Evolutionary conservation across 92 coral and sea anemone genomes (phyloP).

Genomic region (Actinernus sp.): DNA sequence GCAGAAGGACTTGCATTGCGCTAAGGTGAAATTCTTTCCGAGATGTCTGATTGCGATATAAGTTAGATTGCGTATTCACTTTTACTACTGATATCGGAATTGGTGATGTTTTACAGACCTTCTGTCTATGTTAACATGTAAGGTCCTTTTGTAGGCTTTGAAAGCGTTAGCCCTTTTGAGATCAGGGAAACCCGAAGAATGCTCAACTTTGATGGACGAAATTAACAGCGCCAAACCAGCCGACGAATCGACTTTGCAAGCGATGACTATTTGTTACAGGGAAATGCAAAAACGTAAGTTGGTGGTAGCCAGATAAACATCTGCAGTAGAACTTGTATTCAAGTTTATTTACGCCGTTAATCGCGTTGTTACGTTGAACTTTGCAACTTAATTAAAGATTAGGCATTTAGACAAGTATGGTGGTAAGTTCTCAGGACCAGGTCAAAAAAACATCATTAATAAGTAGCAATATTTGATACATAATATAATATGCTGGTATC

Average conservation of each 20-base stretch:
- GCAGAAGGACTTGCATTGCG: constrained; percentile 97
- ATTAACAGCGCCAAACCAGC: constrained; percentile 67
- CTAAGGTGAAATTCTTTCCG: no score
- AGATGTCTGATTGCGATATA: no score
- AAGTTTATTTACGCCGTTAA: no score
- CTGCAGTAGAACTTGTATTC: no score
- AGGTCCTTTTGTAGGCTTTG: constrained; percentile 65
- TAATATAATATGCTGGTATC: no score
- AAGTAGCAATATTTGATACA: no score
- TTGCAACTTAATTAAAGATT: no score
- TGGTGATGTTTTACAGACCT: background rate
- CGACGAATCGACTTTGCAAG: constrained; percentile 98
- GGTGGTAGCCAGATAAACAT: background rate
- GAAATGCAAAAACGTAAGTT: constrained; percentile 98
- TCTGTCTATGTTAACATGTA: background rate
- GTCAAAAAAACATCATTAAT: no score
- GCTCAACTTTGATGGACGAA: constrained; percentile 77
- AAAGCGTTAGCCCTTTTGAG: constrained; percentile 89
- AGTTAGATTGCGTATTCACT: no score
- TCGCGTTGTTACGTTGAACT: no score
- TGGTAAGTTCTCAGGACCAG: no score
- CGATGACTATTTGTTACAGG: constrained; percentile 98
- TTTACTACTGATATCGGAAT: background rate
- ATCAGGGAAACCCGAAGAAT: constrained; percentile 82
- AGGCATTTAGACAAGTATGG: no score